Percentiles rank a stretch among this genome's conserved stretches.
These are phyloP conservation scores for Tupaia tana DNA, from an alignment of 2,113 vertebrate genomes.

Conservation along the genomic window DNA sequence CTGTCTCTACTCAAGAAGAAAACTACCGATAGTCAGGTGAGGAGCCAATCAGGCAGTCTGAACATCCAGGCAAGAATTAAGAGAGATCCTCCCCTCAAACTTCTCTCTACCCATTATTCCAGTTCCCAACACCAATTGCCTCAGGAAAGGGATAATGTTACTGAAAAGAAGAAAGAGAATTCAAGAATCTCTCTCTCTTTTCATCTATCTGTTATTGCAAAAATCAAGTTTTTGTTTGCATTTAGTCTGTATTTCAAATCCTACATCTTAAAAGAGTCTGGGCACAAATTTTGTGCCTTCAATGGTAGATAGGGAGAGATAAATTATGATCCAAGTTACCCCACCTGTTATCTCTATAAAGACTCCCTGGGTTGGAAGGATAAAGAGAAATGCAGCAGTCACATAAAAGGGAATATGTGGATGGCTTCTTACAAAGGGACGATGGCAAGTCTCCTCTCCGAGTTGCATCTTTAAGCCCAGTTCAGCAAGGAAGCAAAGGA, in stretches of 20 bases:
- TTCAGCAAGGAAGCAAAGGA: neutral
- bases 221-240: neutral
- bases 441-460: neutral
- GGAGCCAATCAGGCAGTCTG: neutral
- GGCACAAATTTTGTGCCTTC: neutral
- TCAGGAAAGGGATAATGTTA: neutral
- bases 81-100: neutral
- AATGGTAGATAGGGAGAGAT: neutral
- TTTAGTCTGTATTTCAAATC: neutral
- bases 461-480: neutral
- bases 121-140: conserved; percentile 6
- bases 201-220: neutral
- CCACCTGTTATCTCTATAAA: neutral
- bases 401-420: neutral
- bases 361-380: neutral
- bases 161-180: neutral
- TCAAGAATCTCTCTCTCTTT: neutral
- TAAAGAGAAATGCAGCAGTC: neutral
- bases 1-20: neutral
- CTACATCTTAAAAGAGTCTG: neutral
- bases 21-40: neutral
- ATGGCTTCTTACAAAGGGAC: neutral
- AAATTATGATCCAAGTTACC: neutral
- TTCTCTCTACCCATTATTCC: neutral
- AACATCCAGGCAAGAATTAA: neutral